Evolutionary conservation across 2,797 vertebrate species (phyloP).

Genomic region (Crenuchus spilurus): DNA sequence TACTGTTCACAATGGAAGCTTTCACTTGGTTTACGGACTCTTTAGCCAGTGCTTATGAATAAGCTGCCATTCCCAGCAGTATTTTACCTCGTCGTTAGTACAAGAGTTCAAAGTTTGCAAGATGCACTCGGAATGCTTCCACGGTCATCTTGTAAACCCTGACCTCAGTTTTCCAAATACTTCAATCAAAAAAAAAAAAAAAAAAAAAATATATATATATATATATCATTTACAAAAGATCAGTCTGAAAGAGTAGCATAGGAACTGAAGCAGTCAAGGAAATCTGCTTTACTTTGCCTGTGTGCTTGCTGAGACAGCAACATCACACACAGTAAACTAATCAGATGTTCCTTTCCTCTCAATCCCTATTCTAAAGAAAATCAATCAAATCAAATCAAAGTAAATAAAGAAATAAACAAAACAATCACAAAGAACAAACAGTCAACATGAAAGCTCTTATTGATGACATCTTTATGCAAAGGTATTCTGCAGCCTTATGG

Average conservation of each 20-base stretch:
- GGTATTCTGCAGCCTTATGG: constrained; percentile 99
- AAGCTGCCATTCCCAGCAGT: constrained; percentile 97
- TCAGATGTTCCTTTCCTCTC: constrained; percentile 91
- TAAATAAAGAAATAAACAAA: constrained; percentile 74
- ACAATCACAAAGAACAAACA: constrained; percentile 79
- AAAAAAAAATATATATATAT: too few species aligned
- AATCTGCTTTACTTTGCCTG: constrained; percentile 88
- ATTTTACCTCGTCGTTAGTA: constrained; percentile 96
- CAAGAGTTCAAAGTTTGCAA: constrained; percentile 92
- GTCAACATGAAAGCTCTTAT: constrained; percentile 91
- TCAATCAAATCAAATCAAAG: constrained; percentile 72
- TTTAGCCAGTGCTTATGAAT: constrained; percentile 66
- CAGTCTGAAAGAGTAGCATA: constrained; percentile 84
- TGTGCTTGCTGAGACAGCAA: constrained; percentile 82
- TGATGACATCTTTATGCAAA: constrained; percentile 88
- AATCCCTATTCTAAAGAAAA: constrained; percentile 85
- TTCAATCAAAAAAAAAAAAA: constrained; percentile 71
- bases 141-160: constrained; percentile 93
- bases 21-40: constrained; percentile 72
- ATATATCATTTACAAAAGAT: constrained; percentile 74
- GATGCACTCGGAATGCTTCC: constrained; percentile 86
- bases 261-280: constrained; percentile 91
- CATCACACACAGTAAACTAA: constrained; percentile 86
- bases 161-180: constrained; percentile 77
- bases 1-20: constrained; percentile 96